Evolutionary conservation across 2,797 vertebrate genomes (phyloP).

Genomic region (Parotocinclus haroldoi): DNA sequence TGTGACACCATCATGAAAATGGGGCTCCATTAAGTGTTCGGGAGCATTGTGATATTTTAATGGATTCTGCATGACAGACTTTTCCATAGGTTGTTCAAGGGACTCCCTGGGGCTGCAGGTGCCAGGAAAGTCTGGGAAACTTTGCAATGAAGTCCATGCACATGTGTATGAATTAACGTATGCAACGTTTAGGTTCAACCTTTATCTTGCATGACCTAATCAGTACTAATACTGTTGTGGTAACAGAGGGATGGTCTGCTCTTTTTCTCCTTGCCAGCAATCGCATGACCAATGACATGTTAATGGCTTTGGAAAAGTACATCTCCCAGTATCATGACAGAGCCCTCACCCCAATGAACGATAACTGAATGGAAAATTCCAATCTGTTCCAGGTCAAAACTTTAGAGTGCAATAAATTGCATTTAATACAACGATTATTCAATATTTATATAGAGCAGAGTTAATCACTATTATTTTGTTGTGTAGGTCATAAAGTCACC

Average conservation of each 20-base stretch:
- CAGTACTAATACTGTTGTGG: constrained; percentile 6
- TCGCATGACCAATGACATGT: constrained; percentile 40
- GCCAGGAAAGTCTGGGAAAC: constrained; percentile 5
- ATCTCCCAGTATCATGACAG: constrained; percentile 42
- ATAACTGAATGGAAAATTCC: constrained; percentile 40
- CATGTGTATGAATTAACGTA: not conserved
- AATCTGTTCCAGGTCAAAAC: constrained; percentile 36
- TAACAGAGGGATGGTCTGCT: not conserved
- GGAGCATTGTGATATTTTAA: constrained; percentile 4
- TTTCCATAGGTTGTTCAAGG: not conserved
- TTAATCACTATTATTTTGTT: constrained; percentile 31
- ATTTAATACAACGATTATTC: constrained; percentile 23
- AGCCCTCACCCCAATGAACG: constrained; percentile 36
- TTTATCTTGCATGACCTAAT: constrained; percentile 5
- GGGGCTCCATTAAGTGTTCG: not conserved
- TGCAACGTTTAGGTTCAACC: not conserved
- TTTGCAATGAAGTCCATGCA: not conserved
- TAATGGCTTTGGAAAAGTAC: constrained; percentile 37
- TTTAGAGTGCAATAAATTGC: constrained; percentile 44
- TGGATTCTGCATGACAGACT: constrained; percentile 1
- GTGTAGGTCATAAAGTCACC: too few species aligned
- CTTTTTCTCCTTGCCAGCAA: constrained; percentile 14
- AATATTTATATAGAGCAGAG: constrained; percentile 22
- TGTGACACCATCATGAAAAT: not conserved
- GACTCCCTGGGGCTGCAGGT: not conserved